Evolutionary conservation across 2,113 vertebrate species (phyloP).

Genomic region (Candoia aspera): DNA sequence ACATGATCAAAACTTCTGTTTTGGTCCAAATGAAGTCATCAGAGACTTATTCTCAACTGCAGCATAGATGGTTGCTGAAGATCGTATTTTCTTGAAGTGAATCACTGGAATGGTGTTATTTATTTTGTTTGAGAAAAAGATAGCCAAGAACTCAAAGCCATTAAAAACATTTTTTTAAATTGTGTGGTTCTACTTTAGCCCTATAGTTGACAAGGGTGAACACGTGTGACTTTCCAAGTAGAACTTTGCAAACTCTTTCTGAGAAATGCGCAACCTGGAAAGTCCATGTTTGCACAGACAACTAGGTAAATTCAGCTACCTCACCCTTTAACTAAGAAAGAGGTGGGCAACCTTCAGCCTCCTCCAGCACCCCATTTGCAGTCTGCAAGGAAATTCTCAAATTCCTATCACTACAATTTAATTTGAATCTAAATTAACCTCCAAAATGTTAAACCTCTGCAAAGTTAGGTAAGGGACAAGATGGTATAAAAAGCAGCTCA

Average conservation of each 20-base stretch:
- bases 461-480: neutral
- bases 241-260: constrained; percentile 11
- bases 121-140: constrained; percentile 38
- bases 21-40: neutral
- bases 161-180: neutral
- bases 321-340: neutral
- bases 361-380: neutral
- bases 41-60: neutral
- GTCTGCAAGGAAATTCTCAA: neutral
- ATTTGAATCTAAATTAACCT: neutral
- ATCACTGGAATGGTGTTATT: neutral
- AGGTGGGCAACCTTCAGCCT: neutral
- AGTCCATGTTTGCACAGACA: neutral
- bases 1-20: neutral
- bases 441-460: neutral
- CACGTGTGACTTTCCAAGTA: constrained; percentile 8
- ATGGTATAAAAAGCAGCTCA: neutral
- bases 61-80: neutral
- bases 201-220: neutral
- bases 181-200: neutral
- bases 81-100: neutral
- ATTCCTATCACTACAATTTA: neutral
- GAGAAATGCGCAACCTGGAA: neutral
- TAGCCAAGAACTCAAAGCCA: constrained; percentile 12
- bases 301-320: neutral